Evolutionary conservation across 23 tunicate genomes (phyloP).

Genomic region (Clavelina lepadiformis): DNA sequence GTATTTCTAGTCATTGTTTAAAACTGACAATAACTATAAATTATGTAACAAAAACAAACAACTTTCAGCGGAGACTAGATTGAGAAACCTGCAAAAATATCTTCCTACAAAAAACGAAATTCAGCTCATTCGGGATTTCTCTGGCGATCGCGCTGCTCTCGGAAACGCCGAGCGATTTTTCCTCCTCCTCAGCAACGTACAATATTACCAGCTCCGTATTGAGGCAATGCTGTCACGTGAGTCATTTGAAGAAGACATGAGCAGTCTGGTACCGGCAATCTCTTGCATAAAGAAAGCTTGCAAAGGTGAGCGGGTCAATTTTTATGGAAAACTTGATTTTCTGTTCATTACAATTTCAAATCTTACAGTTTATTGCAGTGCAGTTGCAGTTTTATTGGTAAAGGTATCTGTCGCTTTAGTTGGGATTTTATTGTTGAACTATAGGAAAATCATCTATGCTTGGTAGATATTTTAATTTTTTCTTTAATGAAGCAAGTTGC

Average conservation of each 20-base stretch:
- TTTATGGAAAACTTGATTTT: neutral
- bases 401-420: too few relatives aligned
- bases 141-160: slow-evolving; percentile 44
- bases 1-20: too few relatives aligned
- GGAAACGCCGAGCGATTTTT: slow-evolving; percentile 49
- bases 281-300: slow-evolving; percentile 4
- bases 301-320: slow-evolving; percentile 11
- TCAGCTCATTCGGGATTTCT: slow-evolving; percentile 27
- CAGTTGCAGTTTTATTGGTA: too few relatives aligned
- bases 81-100: slow-evolving; percentile 35
- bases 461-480: too few relatives aligned
- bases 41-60: too few relatives aligned
- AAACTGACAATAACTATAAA: neutral
- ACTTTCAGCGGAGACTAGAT: slow-evolving; percentile 45
- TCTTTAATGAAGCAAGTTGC: too few relatives aligned
- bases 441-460: too few relatives aligned
- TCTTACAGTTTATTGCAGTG: too few relatives aligned
- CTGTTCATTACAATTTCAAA: too few relatives aligned
- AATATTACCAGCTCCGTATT: slow-evolving; percentile 27
- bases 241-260: slow-evolving; percentile 39
- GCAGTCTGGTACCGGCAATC: slow-evolving; percentile 4
- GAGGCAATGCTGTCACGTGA: slow-evolving; percentile 45
- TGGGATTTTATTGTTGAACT: too few relatives aligned
- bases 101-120: slow-evolving; percentile 48
- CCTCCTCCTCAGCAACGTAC: slow-evolving; percentile 12